phyloP scores from a whole-genome alignment of 92 coral and sea anemone species.

The Phenganax subtilis region DNA sequence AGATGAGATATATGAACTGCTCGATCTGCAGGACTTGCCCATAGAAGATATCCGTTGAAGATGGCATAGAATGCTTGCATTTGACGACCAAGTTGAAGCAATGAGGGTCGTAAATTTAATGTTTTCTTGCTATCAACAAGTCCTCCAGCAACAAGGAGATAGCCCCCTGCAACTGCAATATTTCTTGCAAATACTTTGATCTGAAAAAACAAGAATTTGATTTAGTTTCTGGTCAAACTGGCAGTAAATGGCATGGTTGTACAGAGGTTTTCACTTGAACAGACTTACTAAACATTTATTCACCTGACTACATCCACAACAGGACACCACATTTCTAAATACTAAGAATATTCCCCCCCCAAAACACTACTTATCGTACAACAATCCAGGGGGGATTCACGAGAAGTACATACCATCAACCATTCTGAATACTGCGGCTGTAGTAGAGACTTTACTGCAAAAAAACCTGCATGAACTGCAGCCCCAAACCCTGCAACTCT shows the following conservation, averaged over 20 bases:
- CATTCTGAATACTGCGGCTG: constrained; percentile 65
- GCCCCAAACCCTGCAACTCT: constrained; percentile 72
- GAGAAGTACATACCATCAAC: constrained; percentile 62
- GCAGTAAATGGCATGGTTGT: not conserved
- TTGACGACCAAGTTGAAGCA: constrained; percentile 74
- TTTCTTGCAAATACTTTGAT: constrained; percentile 73
- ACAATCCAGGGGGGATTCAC: not conserved
- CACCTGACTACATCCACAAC: no score
- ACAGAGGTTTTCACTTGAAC: no score
- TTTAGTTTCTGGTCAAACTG: not conserved
- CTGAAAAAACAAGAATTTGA: constrained; percentile 30
- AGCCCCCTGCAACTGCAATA: constrained; percentile 73
- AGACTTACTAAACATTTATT: no score
- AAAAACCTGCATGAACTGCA: constrained; percentile 59
- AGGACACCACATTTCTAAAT: no score
- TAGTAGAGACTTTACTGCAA: constrained; percentile 54
- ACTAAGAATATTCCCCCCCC: no score
- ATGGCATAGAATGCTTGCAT: constrained; percentile 68
- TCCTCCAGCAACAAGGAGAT: constrained; percentile 86
- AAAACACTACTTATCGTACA: no score
- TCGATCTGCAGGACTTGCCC: constrained; percentile 81
- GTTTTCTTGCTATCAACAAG: constrained; percentile 69
- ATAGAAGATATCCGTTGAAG: constrained; percentile 78
- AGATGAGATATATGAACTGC: constrained; percentile 64
- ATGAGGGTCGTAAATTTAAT: constrained; percentile 41